Base-by-base conservation (phyloP, 2,797 vertebrate genomes). In the Poeciliopsis paucimaculata region DNA sequence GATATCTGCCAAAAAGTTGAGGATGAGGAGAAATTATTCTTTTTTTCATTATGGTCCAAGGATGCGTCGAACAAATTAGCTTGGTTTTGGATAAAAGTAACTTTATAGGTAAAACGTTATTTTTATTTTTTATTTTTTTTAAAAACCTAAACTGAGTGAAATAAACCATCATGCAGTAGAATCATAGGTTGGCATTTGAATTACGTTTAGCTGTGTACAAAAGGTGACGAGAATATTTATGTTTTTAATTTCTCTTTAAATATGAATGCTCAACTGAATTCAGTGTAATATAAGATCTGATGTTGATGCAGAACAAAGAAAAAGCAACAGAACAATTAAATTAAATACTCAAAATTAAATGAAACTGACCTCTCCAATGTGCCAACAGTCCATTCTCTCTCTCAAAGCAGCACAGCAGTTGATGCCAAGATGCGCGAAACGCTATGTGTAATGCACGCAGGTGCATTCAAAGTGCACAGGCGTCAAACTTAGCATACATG, bases 291-390 rank as follows among this genome's bases (percentile, higher is more conserved):
- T 20, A 39, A 41, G 16, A 39, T 41, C 34, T 41, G 9, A 36
- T 45, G 26, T n/a, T 70, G 39, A 39, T 39, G 26, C 39, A 70
- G 55, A 43, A 70, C 34, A 23, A 11, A 13, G 16, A 12, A 43
- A 11, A 39, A 43, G 15, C 15, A 47, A 47, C 3, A 13, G 2
- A 47, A 47, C 46, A 70, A 15, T 36, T 31, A n/a, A 5, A 75
- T 34, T 6, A 45, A 10, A 85, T 77, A 87, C 87, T 94, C 79
- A 93, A 53, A 57, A 15, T 28, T 5, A 60, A 6, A 60, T 60
- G 57, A 60, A 60, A 60, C 57, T 31, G 26, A 60, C 57, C 91
- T 90, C 23, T 47, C 46, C 76, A 80, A 23, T 15, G 49, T 68
- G 60, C 0, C 1, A 73, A 75, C 13, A 68, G 43, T 71, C 74